Evolutionary conservation across 2,797 vertebrate genomes (phyloP).

Genomic region (Diceros bicornis): DNA sequence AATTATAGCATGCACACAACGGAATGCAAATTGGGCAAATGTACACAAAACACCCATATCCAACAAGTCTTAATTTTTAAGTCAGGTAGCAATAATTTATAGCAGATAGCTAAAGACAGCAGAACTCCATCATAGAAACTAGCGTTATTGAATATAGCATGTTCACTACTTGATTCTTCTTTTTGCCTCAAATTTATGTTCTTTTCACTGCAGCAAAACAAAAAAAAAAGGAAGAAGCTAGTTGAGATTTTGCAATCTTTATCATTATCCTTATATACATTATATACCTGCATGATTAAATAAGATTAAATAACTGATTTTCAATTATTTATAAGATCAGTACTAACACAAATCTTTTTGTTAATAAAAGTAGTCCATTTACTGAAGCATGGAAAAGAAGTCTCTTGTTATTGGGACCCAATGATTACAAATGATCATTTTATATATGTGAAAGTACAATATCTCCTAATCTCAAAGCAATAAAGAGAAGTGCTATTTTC

Average conservation of each 20-base stretch:
- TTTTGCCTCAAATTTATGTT: background rate
- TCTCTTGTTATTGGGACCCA: background rate
- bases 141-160: background rate
- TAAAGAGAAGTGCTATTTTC: conserved; percentile 19
- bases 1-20: background rate
- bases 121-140: background rate
- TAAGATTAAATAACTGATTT: conserved; percentile 36
- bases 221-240: background rate
- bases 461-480: conserved; percentile 1
- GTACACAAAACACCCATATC: background rate
- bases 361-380: background rate
- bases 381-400: background rate
- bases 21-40: background rate
- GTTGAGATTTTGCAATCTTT: background rate
- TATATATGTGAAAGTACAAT: conserved; percentile 22
- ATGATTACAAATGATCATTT: background rate
- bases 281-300: background rate
- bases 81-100: background rate
- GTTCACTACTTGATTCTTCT: background rate
- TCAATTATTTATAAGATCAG: background rate
- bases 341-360: background rate
- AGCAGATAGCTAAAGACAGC: background rate
- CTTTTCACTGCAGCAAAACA: background rate
- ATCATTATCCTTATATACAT: background rate
- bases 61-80: background rate